Evolutionary conservation across 2,888 invertebrate genomes (phyloP).

Genomic region (Temnothorax ravouxi): DNA sequence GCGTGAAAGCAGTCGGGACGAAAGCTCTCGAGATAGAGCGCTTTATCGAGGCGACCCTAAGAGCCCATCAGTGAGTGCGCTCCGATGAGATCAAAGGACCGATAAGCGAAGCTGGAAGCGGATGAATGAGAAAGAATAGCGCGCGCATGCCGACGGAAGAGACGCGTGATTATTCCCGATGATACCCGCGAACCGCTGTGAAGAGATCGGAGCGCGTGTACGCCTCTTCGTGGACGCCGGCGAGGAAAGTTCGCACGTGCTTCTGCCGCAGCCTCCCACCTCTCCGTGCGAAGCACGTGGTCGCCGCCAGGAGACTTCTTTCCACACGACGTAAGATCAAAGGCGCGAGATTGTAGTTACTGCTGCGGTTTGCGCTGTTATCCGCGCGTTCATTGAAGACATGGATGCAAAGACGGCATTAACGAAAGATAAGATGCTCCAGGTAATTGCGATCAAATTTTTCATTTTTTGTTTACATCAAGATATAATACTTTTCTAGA

Average conservation of each 20-base stretch:
- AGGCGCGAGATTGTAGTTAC: background rate
- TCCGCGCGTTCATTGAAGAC: background rate
- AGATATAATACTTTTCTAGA: background rate
- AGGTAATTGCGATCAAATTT: background rate
- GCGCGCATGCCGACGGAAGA: background rate
- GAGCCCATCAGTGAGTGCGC: constrained; percentile 5
- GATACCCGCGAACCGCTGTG: background rate
- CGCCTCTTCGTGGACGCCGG: constrained; percentile 19
- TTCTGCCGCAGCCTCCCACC: constrained; percentile 44
- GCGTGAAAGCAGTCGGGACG: background rate
- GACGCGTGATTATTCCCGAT: constrained; percentile 2
- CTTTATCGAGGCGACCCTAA: constrained; percentile 5
- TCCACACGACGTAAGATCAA: constrained; percentile 52
- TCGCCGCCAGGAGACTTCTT: constrained; percentile 41
- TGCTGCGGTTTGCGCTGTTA: too few relatives aligned
- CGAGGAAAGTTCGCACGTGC: constrained; percentile 64
- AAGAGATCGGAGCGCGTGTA: background rate
- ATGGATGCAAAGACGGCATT: background rate
- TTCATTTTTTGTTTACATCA: background rate
- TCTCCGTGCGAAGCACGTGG: constrained; percentile 66
- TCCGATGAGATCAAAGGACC: constrained; percentile 13
- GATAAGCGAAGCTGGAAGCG: constrained; percentile 22
- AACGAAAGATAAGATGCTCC: background rate
- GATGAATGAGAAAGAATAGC: constrained; percentile 3
- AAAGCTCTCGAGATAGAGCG: constrained; percentile 1